Base-by-base conservation (phyloP, 2,888 invertebrate species). In the Pherbina coryleti region DNA sequence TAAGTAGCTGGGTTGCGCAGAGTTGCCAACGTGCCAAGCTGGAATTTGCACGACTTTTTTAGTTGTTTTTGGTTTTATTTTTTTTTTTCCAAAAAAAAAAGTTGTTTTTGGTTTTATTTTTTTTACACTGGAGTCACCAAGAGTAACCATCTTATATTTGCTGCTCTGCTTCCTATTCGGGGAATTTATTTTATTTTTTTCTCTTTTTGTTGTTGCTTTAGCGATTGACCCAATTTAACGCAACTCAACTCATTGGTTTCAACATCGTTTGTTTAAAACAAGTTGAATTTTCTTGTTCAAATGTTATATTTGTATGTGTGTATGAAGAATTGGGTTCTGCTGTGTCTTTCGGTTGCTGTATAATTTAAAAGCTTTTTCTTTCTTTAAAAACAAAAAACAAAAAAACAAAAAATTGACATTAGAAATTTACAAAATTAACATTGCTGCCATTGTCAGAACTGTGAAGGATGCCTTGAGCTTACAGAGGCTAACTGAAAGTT, bases 1-100 rank as follows among this genome's bases (percentile, higher is more conserved):
- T 64, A 64, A 64, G 64, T 64, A 34, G 34, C 64, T 64, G 64
- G 34, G 64, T n/a, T n/a, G 64, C n/a, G 31, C 64, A 64, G 64
- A 64, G 64, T 34, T 64, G 64, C 34, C 64, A 64, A 64, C 34
- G n/a, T 28, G 64, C 64, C 9, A 34, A 64, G 64, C 8, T 64
- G 0, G 25, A 28, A 34, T 44, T 44, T 44, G 44, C 11, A 44
- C 44, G 14, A 44, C 44, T 44, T 44, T 44, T 31, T 44, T 37
- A 37, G 37, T 37, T 37, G 37, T 44, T 44, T 44, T 44, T 44
- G 11, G 1, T 44, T 11, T 44, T 44, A 11, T 44, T 44, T 44
- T 44, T 11, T 44, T 44, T 44, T 37, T 37, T 37, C 37, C 1
- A 37, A 7, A 44, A 44, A 44, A 11, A 44, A 1, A 44, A 44